A percentile compares a stretch with the other conserved stretches of the same genome.
Conservation (phyloP, 2,113 vertebrate species). For the Ceyx melanurus region DNA sequence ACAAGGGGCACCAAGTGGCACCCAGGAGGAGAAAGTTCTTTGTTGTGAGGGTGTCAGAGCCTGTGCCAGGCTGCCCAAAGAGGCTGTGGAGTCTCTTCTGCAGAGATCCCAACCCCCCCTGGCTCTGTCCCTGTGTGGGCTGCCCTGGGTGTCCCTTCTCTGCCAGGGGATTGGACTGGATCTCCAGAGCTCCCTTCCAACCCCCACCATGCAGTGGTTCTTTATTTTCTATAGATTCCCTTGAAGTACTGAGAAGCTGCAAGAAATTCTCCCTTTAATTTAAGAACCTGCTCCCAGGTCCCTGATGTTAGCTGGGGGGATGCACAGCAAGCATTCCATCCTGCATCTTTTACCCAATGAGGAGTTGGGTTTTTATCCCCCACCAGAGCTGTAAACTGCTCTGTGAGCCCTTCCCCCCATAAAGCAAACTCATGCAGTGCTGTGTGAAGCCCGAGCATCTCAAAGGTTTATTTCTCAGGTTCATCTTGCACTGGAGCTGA, state of each 20-base stretch:
- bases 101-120: too few species aligned
- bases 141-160: too few species aligned
- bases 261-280: not conserved
- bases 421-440: rapidly evolving
- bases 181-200: too few species aligned
- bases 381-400: not conserved
- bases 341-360: not conserved
- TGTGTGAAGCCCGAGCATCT: not conserved
- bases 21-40: too few species aligned
- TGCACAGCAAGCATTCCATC: not conserved
- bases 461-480: not conserved
- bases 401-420: not conserved
- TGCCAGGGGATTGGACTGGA: too few species aligned
- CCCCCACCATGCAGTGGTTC: too few species aligned
- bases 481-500: not conserved
- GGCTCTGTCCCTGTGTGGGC: too few species aligned
- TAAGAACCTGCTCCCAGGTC: not conserved
- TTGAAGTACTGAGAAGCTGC: not conserved
- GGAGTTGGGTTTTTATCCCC: not conserved
- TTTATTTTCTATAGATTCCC: not conserved
- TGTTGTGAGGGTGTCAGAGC: too few species aligned
- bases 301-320: not conserved
- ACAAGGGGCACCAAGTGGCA: too few species aligned
- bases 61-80: too few species aligned
- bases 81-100: too few species aligned